phyloP scores from a whole-genome alignment of 2,797 vertebrate species.

The Petrocephalus sullivani region DNA sequence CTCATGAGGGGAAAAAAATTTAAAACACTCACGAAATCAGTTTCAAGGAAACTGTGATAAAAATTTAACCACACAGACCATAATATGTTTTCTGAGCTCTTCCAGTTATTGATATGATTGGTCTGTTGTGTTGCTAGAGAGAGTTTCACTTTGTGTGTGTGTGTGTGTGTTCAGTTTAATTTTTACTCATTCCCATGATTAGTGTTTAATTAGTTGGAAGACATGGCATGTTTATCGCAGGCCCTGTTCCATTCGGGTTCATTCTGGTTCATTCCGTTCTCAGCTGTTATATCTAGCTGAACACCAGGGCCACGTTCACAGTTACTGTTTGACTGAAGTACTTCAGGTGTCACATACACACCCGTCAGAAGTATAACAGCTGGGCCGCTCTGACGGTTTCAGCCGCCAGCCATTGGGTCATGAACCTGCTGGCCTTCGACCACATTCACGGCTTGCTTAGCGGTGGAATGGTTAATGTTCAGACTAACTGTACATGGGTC shows the following conservation, averaged over 20 bases:
- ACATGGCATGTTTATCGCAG: not conserved
- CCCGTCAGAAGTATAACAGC: not conserved
- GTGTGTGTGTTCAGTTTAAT: not conserved
- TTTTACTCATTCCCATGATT: not conserved
- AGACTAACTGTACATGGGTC: not conserved
- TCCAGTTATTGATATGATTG: conserved; percentile 1
- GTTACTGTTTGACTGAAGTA: not conserved
- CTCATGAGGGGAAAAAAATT: not conserved
- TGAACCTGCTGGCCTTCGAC: not conserved
- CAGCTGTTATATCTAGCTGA: not conserved
- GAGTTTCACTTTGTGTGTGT: not conserved
- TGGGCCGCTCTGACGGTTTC: not conserved
- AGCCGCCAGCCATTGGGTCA: not conserved
- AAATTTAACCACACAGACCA: not conserved
- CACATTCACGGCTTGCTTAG: not conserved
- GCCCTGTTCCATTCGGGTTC: not conserved
- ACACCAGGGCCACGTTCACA: not conserved
- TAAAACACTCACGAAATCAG: not conserved
- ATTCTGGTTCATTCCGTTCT: not conserved
- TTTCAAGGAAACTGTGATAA: conserved; percentile 6
- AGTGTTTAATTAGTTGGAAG: not conserved
- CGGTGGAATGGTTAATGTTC: not conserved
- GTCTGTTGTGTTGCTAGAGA: not conserved
- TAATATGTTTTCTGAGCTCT: not conserved
- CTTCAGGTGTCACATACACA: not conserved